Base-by-base conservation (phyloP, 1,140 invertebrate species). In the Ostrea edulis region DNA sequence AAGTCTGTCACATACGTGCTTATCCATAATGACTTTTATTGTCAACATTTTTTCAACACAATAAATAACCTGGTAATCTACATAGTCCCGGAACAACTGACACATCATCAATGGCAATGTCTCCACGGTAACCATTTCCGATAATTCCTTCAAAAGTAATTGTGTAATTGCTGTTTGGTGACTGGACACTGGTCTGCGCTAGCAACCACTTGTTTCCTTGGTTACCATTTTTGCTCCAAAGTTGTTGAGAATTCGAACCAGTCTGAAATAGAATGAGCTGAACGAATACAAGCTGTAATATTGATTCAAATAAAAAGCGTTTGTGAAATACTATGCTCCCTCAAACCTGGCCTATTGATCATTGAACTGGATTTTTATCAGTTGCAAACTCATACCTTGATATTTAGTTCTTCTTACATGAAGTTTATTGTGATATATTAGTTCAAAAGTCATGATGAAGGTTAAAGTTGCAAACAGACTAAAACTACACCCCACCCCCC, bases 71-170 rank as follows among this genome's bases (percentile, higher is more conserved):
- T 68, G 91, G 87, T 25, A 91, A 52, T 35, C 89, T 71, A 87
- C 92, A 93, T 20, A 62, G 52, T 22, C 96, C 97, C 77, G 95
- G 95, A 17, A 95, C 95, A 86, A 97, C 96, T 5, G 96, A 96
- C 35, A 97, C 95, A 88, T 97, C 97, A 93, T 97, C 97, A n/a
- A 97, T 96, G 12, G 96, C 97, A 91, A 97, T 97, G 89, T 97
- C 96, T 22, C 97, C 96, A 29, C 35, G 54, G 91, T 96, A 95
- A 77, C 95, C 96, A 84, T 96, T 97, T 8, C 97, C 97, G 9
- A 97, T 95, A 83, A 96, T 95, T 2, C 96, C 97, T 91, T 96
- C 96, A 89, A 97, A 96, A 17, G 96, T 95, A 51, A 97, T 94
- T 96, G 97, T 87, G 54, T 88, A 93, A 82, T 89, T 91, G n/a